Evolutionary conservation across 2,888 invertebrate species (phyloP), one percentile per base, ranked within the genome.

Genomic region (Sceliomorpha sp.): DNA sequence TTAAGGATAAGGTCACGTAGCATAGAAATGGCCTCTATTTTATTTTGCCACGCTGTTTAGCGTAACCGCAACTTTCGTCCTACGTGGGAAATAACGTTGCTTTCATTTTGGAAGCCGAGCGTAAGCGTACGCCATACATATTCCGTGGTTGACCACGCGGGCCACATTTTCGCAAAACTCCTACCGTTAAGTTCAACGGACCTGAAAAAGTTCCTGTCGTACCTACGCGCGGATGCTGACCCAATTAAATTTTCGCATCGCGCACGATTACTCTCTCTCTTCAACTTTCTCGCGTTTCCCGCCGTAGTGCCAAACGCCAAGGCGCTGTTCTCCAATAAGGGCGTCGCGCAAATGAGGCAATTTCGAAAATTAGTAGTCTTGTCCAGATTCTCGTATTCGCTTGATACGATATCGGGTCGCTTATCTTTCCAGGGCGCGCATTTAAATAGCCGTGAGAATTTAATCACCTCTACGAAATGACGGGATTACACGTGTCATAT

Each of bases 241-340:
- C 80, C 80, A 83, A 85, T 82, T 83, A 81, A 80, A 80, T 79
- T 79, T n/a, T 73, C 44, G 55, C 75, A 72, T 47, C 50, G 58
- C 50, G 53, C 26, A 48, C 40, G 9, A 5, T 5, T 17, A 50
- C 59, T 37, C 40, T 56, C 29, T 62, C 27, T 39, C 20, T 59
- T 27, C 40, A 63, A 69, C 55, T 59, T 58, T 40, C 45, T 14
- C 34, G 48, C 42, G 42, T 69, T 69, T 53, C 45, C 45, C 29
- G 24, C 26, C 32, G 47, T 36, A 48, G n/a, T n/a, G n/a, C n/a
- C n/a, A n/a, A n/a, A n/a, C n/a, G n/a, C n/a, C n/a, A n/a, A n/a
- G n/a, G n/a, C n/a, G n/a, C n/a, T n/a, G n/a, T n/a, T n/a, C 34
- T 59, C 44, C 20, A 20, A 31, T 39, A 12, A 14, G 40, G 26